Conservation (phyloP, 2,113 vertebrate genomes). For the Dermatemys mawii region DNA sequence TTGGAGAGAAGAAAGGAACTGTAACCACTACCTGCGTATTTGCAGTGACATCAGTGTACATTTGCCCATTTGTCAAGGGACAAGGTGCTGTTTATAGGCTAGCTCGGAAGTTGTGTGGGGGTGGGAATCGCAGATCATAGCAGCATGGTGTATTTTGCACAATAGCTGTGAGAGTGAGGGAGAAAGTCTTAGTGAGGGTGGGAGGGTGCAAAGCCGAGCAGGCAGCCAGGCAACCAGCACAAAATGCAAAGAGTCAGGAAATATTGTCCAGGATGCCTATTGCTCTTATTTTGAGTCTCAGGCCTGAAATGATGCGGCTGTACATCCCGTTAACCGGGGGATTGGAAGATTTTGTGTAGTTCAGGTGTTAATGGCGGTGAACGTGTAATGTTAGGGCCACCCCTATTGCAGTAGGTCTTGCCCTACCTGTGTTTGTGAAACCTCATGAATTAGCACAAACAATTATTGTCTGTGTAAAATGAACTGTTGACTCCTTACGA, state of each 20-base stretch:
- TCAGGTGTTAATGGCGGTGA: rapidly evolving
- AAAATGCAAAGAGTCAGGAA: neutral
- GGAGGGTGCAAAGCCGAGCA: neutral
- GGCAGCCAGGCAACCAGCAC: neutral
- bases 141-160: neutral
- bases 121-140: neutral
- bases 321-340: neutral
- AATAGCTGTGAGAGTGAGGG: neutral
- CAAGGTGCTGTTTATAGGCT: neutral
- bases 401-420: neutral
- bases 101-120: neutral
- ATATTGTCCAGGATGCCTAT: neutral
- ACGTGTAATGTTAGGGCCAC: neutral
- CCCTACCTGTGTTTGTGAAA: too few species aligned
- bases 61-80: neutral
- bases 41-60: neutral
- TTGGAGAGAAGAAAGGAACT: neutral
- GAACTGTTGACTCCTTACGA: neutral
- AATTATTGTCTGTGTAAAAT: neutral
- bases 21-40: neutral
- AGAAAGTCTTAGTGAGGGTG: neutral
- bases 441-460: neutral
- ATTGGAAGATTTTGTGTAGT: neutral
- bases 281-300: neutral
- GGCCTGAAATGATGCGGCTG: too few species aligned